A percentile compares a stretch with the other conserved stretches of the same genome.
phyloP scores from a whole-genome alignment of 1,140 invertebrate genomes.

The Habropoda laboriosa region DNA sequence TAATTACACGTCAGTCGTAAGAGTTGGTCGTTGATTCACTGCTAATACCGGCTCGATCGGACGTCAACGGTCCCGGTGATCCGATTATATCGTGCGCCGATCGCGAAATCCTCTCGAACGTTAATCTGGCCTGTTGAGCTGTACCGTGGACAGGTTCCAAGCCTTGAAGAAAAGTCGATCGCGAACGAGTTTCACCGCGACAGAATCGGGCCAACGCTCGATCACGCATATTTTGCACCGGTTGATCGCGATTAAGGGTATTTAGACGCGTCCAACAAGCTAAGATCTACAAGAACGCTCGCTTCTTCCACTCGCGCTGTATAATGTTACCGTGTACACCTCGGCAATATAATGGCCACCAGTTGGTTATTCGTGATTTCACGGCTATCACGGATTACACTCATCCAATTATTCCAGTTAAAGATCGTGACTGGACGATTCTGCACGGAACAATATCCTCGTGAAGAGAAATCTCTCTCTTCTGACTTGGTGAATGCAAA shows the following conservation, averaged over 20 bases:
- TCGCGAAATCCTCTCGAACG: conserved; percentile 34
- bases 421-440: conserved; percentile 11
- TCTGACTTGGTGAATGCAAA: not conserved
- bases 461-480: no score
- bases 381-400: conserved; percentile 42
- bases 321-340: not conserved
- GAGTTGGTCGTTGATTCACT: not conserved
- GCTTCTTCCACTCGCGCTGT: not conserved
- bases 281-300: not conserved
- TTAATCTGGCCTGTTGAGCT: conserved; percentile 45
- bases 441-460: no score
- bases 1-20: not conserved
- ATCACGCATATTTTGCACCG: not conserved
- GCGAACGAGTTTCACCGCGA: conserved; percentile 2
- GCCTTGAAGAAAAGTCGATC: not conserved
- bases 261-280: conserved; percentile 9
- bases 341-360: conserved; percentile 11
- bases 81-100: conserved; percentile 66
- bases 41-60: conserved; percentile 55
- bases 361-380: conserved; percentile 26
- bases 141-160: conserved; percentile 22
- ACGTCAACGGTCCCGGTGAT: conserved; percentile 57
- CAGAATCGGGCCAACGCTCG: not conserved
- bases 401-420: conserved; percentile 48
- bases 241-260: conserved; percentile 40